A percentile compares a stretch with the other conserved stretches of the same genome.
phyloP scores from a whole-genome alignment of 2,797 vertebrate species.

The Falco novaeseelandiae region DNA sequence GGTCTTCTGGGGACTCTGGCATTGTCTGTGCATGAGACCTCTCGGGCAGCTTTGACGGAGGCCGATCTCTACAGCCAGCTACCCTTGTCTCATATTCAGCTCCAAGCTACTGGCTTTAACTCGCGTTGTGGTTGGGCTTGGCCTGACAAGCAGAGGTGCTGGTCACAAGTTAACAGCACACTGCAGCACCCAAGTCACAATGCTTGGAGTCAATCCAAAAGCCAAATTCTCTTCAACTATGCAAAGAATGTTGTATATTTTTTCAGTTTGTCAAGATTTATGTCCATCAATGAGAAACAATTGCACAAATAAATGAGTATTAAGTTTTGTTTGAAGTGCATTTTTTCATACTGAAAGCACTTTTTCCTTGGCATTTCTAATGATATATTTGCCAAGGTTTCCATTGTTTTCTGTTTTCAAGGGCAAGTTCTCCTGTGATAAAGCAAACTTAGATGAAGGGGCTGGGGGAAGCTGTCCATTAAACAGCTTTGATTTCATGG shows the following conservation, averaged over 20 bases:
- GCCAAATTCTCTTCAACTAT: slow-evolving; percentile 3
- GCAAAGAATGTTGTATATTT: slow-evolving; percentile 39
- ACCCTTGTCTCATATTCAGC: background rate
- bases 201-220: background rate
- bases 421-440: background rate
- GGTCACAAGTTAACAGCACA: background rate
- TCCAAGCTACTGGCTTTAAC: background rate
- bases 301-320: slow-evolving; percentile 23
- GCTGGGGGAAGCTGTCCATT: background rate
- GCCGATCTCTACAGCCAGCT: background rate
- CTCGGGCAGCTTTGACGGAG: background rate
- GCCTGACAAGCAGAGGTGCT: background rate
- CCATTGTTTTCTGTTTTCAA: background rate
- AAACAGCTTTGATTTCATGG: background rate
- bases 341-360: slow-evolving; percentile 13
- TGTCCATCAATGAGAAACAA: background rate
- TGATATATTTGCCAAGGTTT: background rate
- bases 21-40: background rate
- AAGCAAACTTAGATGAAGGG: background rate
- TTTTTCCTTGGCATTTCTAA: background rate
- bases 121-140: background rate
- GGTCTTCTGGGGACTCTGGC: background rate
- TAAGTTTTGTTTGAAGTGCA: background rate
- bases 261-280: slow-evolving; percentile 23
- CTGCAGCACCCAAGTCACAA: background rate